Evolutionary conservation across 2,113 vertebrate genomes (phyloP).

Genomic region (Alaudala cheleensis): DNA sequence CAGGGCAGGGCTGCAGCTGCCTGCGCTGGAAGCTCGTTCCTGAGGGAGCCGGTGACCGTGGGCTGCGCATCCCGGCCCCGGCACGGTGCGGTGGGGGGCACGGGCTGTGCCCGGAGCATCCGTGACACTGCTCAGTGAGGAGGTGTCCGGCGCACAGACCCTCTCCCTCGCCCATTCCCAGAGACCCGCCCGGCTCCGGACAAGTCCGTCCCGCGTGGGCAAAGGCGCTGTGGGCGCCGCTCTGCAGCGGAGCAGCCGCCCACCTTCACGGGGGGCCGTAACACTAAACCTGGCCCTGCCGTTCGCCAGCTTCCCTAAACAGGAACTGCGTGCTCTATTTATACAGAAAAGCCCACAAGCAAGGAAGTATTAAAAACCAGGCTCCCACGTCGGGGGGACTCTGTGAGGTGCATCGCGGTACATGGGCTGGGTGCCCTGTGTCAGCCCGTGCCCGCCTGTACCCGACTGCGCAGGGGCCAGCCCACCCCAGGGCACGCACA

Average conservation of each 20-base stretch:
- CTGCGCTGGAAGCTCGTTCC: background rate
- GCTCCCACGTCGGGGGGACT: background rate
- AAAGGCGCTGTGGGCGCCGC: background rate
- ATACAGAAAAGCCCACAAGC: background rate
- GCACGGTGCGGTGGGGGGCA: background rate
- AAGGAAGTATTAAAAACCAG: conserved; percentile 16
- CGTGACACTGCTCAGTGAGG: fast-evolving
- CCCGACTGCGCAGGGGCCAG: fast-evolving
- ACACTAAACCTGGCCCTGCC: background rate
- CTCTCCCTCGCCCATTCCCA: fast-evolving
- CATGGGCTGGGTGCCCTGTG: fast-evolving
- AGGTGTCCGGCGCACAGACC: background rate
- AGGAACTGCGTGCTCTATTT: conserved; percentile 36
- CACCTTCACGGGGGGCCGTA: background rate
- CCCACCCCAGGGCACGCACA: fast-evolving
- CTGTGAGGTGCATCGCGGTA: fast-evolving
- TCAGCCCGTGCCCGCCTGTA: background rate
- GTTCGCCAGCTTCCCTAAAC: conserved; percentile 37
- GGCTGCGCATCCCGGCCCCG: background rate
- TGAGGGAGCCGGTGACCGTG: background rate
- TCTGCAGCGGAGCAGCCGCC: background rate
- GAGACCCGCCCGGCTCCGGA: too few species aligned
- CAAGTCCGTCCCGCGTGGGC: fast-evolving
- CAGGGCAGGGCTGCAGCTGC: background rate
- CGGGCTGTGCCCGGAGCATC: background rate